Evolutionary conservation across 2,888 invertebrate genomes (phyloP), one percentile per base, ranked within the genome.

Genomic region (Leistus spinibarbis): DNA sequence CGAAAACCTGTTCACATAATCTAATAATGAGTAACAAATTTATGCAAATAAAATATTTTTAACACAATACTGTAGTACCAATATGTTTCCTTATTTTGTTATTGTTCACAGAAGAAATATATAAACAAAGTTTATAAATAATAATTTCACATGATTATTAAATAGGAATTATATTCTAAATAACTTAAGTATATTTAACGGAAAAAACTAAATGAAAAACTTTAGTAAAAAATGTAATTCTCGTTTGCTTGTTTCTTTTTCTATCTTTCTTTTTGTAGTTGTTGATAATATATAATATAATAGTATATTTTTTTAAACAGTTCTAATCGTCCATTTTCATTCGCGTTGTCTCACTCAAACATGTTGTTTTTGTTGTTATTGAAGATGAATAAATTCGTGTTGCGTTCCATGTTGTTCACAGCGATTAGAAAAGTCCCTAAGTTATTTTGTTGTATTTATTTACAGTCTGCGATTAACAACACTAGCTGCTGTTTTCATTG

Each of bases 401-500:
- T 53, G 63, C 24, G 54, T 66, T 67, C 68, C 74, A 20, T 7
- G 57, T 40, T 56, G 57, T 67, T 63, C 75, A 75, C 75, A 69
- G 73, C 73, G 75, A 75, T 75, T 75, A 75, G 68, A 75, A 63
- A 69, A 54, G 62, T 73, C 79, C 79, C 79, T 78, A 79, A 71
- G 76, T 70, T 67, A 76, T 77, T 79, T 78, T 77, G 60, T 72
- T 73, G 57, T 73, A 60, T 65, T 17, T 40, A 68, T 74, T 24
- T 75, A 75, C 69, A 75, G 75, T 75, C 57, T 69, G 22, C 64
- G 69, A 68, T 54, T 22, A 68, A 73, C 76, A 80, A 80, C 85
- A 86, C 85, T 86, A 86, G 86, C 86, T 86, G 83, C 69, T 75
- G 69, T 75, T 75, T 56, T 90, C 89, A 80, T 88, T 88, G 79